phyloP scores from a whole-genome alignment of 2,113 vertebrate genomes.

The Paracyprichromis sp. region DNA sequence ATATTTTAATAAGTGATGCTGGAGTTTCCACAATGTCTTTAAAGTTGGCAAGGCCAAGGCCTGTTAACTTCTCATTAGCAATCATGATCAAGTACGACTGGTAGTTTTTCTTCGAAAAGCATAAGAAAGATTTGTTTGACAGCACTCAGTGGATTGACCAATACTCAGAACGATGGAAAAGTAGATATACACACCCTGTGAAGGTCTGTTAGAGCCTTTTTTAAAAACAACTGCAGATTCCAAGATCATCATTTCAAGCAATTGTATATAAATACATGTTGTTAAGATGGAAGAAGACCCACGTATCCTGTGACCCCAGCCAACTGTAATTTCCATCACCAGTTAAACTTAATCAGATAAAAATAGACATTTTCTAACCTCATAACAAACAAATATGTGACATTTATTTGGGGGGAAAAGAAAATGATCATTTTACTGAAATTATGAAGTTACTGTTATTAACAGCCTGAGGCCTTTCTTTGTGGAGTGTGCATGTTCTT shows the following conservation, averaged over 20 bases:
- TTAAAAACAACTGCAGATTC: not conserved
- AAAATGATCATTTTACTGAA: not conserved
- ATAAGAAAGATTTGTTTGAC: not conserved
- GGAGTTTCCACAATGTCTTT: not conserved
- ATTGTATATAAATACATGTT: not conserved
- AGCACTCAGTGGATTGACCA: not conserved
- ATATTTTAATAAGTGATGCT: not conserved
- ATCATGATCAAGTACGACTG: accelerated
- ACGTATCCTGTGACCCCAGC: not conserved
- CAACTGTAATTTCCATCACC: not conserved
- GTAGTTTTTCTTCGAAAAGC: not conserved
- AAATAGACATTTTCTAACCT: not conserved
- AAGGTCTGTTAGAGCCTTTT: not conserved
- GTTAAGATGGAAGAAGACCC: not conserved
- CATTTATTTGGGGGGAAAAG: not conserved
- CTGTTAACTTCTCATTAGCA: not conserved
- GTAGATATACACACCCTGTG: accelerated
- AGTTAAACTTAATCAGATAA: not conserved
- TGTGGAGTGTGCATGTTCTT: not conserved
- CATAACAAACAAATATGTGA: not conserved
- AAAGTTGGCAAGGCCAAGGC: not conserved
- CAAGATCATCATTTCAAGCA: not conserved
- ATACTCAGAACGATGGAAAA: not conserved
- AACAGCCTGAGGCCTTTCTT: not conserved
- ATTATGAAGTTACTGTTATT: not conserved